Evolutionary conservation across 92 coral and sea anemone species (phyloP), one percentile per base, ranked within the genome.

Genomic region (Hydrozoanthus gracilis): DNA sequence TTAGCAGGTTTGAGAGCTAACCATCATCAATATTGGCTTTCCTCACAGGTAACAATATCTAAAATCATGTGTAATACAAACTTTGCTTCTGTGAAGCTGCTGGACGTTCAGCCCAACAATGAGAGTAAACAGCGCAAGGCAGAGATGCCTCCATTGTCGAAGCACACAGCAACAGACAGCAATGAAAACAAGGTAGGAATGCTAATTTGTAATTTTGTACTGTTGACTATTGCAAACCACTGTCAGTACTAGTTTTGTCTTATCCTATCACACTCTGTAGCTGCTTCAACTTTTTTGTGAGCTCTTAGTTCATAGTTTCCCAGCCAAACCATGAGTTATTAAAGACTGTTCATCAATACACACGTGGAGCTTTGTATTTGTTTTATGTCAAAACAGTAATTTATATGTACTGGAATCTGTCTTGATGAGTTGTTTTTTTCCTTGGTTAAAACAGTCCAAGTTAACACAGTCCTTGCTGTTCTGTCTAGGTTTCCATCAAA

Each of bases 11-110:
- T 4, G 27, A 12, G 17, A 48, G 7, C 18, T 7, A 18, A 18
- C 10, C 49, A 47, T 71, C 9, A 17, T n/a, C 84, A 15, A 11
- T 61, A 72, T 55, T 16, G 46, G 9, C 56, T 65, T 11, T 35
- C 72, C 78, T 52, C 66, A 6, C 87, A 96, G 99, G 98, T 96
- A 44, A 93, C 93, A 72, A 80, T 96, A 56, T 74, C 93, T 61
- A 77, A 88, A 84, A 90, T 91, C 82, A 87, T 90, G 4, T 93
- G 96, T 75, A 95, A 90, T 90, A 76, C 89, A 16, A 89, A 87
- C 76, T 96, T 90, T 77, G 92, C 91, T 16, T 79, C 77, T 62
- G 88, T 96, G 18, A 90, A 88, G 73, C 88, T 88, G 45, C 44
- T 94, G 72, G 98, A 86, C 18, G 82, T 89, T 35, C 86, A 64